Conservation (phyloP, 2,113 vertebrate species). For the Sardina pilchardus region DNA sequence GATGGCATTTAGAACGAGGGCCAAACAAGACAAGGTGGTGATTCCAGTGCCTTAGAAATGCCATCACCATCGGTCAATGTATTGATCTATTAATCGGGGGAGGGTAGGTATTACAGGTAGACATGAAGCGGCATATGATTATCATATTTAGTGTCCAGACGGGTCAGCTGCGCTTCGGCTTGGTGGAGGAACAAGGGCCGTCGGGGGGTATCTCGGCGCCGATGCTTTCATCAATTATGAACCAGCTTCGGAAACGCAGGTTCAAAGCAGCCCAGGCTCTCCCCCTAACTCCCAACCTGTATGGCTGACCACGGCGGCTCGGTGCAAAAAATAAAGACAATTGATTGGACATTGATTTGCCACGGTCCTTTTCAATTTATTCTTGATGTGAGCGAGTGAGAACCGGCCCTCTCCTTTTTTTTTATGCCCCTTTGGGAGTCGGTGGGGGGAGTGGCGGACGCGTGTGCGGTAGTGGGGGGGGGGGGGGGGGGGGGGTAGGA, state of each 20-base stretch:
- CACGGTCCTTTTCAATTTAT: conserved; percentile 51
- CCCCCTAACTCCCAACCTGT: conserved; percentile 5
- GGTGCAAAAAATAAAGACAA: conserved; percentile 51
- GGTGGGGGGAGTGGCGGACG: not conserved
- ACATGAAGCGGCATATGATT: not conserved
- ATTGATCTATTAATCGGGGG: not conserved
- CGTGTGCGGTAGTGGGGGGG: not conserved
- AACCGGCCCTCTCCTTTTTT: conserved; percentile 18
- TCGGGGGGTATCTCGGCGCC: not conserved
- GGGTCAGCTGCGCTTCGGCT: not conserved
- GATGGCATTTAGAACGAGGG: not conserved
- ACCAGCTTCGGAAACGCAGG: not conserved
- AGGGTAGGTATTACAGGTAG: not conserved
- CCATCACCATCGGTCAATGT: not conserved
- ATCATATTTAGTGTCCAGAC: not conserved
- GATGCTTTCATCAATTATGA: conserved; percentile 4
- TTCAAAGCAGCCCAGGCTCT: not conserved
- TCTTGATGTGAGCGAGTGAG: conserved; percentile 28
- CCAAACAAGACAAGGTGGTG: conserved; percentile 9
- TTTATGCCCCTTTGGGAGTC: conserved; percentile 7
- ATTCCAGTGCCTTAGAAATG: not conserved
- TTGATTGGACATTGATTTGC: conserved; percentile 67
- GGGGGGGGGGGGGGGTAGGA: not conserved
- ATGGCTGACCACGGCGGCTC: conserved; percentile 38
- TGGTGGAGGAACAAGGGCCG: not conserved